phyloP scores from a whole-genome alignment of 2,113 vertebrate species.

The Grammomys dolichurus region DNA sequence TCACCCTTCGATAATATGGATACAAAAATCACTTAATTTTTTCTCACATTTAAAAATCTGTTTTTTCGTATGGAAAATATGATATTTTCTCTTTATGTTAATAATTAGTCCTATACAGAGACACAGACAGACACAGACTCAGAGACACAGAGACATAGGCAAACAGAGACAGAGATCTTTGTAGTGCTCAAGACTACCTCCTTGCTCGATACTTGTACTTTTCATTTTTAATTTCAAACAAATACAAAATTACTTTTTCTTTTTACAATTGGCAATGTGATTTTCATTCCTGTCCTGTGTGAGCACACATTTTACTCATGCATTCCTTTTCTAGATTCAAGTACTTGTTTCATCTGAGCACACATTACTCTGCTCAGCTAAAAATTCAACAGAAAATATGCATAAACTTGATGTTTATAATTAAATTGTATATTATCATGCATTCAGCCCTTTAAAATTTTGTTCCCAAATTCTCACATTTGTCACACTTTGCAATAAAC shows the following conservation, averaged over 20 bases:
- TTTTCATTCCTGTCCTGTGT: neutral
- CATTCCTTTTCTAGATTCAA: neutral
- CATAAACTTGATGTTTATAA: neutral
- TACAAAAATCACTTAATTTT: neutral
- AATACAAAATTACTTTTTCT: too few species aligned
- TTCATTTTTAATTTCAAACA: neutral
- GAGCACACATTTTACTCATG: neutral
- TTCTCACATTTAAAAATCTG: neutral
- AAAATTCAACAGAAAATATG: neutral
- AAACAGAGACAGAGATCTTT: neutral
- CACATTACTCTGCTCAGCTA: neutral
- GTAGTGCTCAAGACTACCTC: neutral
- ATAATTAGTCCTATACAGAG: neutral
- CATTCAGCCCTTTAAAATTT: neutral
- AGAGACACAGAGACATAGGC: neutral
- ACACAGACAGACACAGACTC: neutral
- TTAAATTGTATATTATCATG: neutral
- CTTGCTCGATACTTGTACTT: neutral
- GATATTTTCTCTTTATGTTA: neutral
- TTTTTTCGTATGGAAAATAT: neutral
- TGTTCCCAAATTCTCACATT: neutral
- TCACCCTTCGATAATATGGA: neutral
- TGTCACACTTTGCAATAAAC: neutral
- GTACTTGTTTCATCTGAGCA: neutral
- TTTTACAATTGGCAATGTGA: neutral